Base-by-base conservation (phyloP, 2,888 invertebrate species). In the Sesamia inferens region DNA sequence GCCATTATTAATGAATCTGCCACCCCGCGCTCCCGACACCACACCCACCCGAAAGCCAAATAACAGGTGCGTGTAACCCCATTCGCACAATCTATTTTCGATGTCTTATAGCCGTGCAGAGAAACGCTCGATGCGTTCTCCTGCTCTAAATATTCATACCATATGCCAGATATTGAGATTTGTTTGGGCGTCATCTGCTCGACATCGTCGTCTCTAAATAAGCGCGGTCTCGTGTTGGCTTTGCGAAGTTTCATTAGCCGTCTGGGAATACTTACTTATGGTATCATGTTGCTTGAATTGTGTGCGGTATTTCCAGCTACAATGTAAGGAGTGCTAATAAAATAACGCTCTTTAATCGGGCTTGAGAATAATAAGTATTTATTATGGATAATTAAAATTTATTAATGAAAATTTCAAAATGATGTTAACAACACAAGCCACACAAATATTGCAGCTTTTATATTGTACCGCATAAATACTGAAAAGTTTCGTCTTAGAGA, bases 51-150 rank as follows among this genome's bases (percentile, higher is more conserved):
- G 91, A 92, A 94, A 95, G 94, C 94, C 92, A 94, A 95, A 95
- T 95, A 95, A 96, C 96, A 96, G 96, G 96, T 96, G 96, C 94
- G 96, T 93, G 94, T 96, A 96, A 95, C 96, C 96, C 95, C 95
- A 93, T 96, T 96, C 95, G 95, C 95, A 95, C 94, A 95, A 95
- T 96, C 96, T 96, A 96, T 96, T 96, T 96, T 95, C 94, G 96
- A 95, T 95, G 94, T 94, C 95, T 95, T 95, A 94, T 94, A 94
- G 93, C 94, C 92, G 95, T 93, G 94, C 93, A 92, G 93, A 94
- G 95, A 92, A 94, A 92, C 93, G 93, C 91, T 92, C 92, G 92
- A 92, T 93, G 93, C 93, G 94, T 93, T 93, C 93, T 93, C 93
- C 88, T 92, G 93, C 91, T 96, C 95, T 95, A 94, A 95, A 95